These are phyloP conservation scores for Athalia rosae DNA, from an alignment of 2,888 invertebrate genomes.

Conservation along the genomic window DNA sequence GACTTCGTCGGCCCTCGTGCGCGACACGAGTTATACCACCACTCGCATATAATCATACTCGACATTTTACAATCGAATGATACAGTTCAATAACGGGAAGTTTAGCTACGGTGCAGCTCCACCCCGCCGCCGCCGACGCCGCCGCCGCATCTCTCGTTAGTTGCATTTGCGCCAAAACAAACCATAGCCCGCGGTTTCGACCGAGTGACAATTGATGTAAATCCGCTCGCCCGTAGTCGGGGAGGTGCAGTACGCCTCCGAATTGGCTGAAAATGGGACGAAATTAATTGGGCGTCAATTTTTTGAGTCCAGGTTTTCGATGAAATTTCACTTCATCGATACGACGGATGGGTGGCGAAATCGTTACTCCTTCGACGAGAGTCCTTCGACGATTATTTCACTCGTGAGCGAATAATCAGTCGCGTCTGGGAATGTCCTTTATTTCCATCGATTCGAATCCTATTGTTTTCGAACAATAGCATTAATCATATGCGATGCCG, in stretches of 20 bases:
- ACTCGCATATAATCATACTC: slow-evolving; percentile 60
- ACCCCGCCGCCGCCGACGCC: too few relatives aligned
- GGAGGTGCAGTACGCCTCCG: slow-evolving; percentile 19
- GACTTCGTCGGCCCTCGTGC: slow-evolving; percentile 53
- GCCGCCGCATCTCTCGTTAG: slow-evolving; percentile 56
- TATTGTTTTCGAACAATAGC: slow-evolving; percentile 43
- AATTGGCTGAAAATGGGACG: neutral
- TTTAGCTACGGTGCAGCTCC: slow-evolving; percentile 39
- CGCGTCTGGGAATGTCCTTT: slow-evolving; percentile 17
- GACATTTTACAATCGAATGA: slow-evolving; percentile 63
- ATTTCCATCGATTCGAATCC: slow-evolving; percentile 41
- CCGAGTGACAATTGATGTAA: slow-evolving; percentile 7
- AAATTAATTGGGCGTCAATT: too few relatives aligned
- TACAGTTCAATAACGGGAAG: slow-evolving; percentile 55
- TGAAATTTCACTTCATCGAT: slow-evolving; percentile 1
- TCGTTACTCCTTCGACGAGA: neutral
- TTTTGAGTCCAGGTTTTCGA: neutral
- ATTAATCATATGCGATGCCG: slow-evolving; percentile 41
- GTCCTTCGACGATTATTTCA: slow-evolving; percentile 5
- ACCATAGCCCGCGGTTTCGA: slow-evolving; percentile 53
- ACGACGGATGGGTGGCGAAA: too few relatives aligned
- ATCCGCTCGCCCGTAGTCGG: slow-evolving; percentile 49
- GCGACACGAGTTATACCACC: slow-evolving; percentile 19
- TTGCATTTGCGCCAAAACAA: slow-evolving; percentile 54
- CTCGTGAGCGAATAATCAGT: slow-evolving; percentile 27